Conservation (phyloP, 2,888 invertebrate species). For the Agrotis exclamationis region DNA sequence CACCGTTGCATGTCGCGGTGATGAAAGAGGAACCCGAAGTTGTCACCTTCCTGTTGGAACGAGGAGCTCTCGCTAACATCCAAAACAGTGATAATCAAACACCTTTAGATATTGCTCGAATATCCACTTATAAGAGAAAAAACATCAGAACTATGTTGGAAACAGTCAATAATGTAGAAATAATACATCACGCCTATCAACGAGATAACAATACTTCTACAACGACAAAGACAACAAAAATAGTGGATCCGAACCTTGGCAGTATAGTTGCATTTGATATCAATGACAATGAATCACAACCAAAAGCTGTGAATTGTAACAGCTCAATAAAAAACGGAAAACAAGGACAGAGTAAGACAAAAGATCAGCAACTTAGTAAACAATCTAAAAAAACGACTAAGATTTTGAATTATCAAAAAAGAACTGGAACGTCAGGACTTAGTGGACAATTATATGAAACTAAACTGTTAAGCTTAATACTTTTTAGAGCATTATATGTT, state of each 20-base stretch:
- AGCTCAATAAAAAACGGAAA: neutral
- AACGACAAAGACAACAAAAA: neutral
- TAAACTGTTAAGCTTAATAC: conserved; percentile 58
- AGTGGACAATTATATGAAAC: conserved; percentile 64
- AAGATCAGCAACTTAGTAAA: conserved; percentile 6
- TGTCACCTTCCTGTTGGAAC: conserved; percentile 53
- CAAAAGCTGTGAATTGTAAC: neutral
- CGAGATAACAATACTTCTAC: neutral
- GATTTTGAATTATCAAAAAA: conserved; percentile 35
- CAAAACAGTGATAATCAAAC: conserved; percentile 48
- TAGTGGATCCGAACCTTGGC: neutral
- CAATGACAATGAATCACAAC: neutral
- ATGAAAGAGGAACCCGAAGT: conserved; percentile 50
- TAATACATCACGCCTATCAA: neutral
- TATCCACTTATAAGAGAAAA: neutral
- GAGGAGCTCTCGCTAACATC: conserved; percentile 48
- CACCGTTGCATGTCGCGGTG: conserved; percentile 64
- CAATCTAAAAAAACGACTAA: neutral
- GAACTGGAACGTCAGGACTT: conserved; percentile 51
- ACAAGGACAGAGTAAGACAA: neutral
- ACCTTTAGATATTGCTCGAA: conserved; percentile 33
- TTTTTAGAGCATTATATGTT: conserved; percentile 50
- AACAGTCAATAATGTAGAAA: neutral
- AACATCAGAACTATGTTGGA: conserved; percentile 9
- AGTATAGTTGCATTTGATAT: neutral